Base-by-base conservation (phyloP, 2,113 vertebrate species). In the Nycticorax nycticorax region DNA sequence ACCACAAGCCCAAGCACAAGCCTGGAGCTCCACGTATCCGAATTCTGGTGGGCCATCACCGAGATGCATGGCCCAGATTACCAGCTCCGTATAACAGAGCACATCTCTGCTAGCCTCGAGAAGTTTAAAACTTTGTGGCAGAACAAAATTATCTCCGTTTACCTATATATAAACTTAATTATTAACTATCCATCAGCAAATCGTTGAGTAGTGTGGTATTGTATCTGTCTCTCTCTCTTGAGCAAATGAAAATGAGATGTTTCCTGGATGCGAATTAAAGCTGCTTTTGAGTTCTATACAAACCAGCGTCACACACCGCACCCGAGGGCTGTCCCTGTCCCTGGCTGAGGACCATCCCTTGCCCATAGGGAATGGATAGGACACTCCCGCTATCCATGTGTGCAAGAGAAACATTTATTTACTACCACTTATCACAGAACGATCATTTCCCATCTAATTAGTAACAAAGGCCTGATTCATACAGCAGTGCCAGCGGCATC, bases 341-440 rank as follows among this genome's bases (percentile, higher is more conserved):
- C 71, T 48, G 63, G 43, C 63, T 79, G 68, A 68, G 80, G 21
- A 94, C 37, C 55, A 67, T 33, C 17, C 11, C 92, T 64, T 96
- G 75, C 84, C 92, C 83, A 66, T 1, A 18, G 10, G 39, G 59
- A 67, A 71, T n/a, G 30, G 92, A 91, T 14, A 81, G 80, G 60
- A 78, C 63, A 56, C 48, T 78, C 80, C 67, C 0, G 0, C 77
- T 81, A 68, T 14, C 84, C 74, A 32, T 53, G 91, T 14, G 62
- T 53, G 57, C 77, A 95, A 91, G 62, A 89, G 66, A 93, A 96
- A 96, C 95, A 78, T 86, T 92, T 92, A 92, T 88, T 94, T 92
- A 91, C 83, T 48, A 74, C 43, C 79, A 91, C 76, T 94, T 96
- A 84, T 52, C 91, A 89, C 75, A 91, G 64, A 87, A 85, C 1